A percentile compares a stretch with the other conserved stretches of the same genome.
These are phyloP conservation scores for Hyphantria cunea DNA, from an alignment of 1,140 invertebrate genomes.

Conservation along the genomic window DNA sequence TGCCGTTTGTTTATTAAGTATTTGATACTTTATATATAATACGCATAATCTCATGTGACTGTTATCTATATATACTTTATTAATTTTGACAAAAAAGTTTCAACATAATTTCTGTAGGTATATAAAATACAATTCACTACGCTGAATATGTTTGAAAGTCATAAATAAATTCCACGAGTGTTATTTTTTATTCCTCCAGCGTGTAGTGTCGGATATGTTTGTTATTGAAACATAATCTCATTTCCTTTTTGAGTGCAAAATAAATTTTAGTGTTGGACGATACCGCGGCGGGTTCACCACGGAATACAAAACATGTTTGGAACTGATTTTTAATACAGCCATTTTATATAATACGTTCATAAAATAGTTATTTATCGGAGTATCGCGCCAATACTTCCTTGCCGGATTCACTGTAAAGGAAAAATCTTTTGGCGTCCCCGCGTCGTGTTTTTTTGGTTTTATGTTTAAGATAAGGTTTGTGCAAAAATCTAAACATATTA, in stretches of 20 bases:
- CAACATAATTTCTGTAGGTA: too few relatives aligned
- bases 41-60: conserved; percentile 11
- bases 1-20: not conserved
- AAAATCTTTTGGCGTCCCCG: conserved; percentile 8
- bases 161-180: conserved; percentile 27
- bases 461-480: not conserved
- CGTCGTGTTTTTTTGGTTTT: conserved; percentile 3
- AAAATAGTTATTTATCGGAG: conserved; percentile 17
- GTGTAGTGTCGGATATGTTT: conserved; percentile 38
- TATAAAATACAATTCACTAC: conserved; percentile 5
- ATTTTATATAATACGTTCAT: conserved; percentile 21
- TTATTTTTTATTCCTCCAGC: conserved; percentile 40
- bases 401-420: conserved; percentile 4
- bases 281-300: conserved; percentile 21
- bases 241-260: conserved; percentile 50
- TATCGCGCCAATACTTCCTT: conserved; percentile 4
- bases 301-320: conserved; percentile 30
- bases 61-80: too few relatives aligned
- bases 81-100: too few relatives aligned
- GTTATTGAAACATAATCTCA: conserved; percentile 59
- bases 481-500: not conserved
- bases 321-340: conserved; percentile 25
- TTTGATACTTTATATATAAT: conserved; percentile 3
- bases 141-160: conserved; percentile 31
- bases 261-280: conserved; percentile 49